Evolutionary conservation across 2,113 vertebrate species (phyloP), one percentile per base, ranked within the genome.

Genomic region (Lichenostomus cassidix): DNA sequence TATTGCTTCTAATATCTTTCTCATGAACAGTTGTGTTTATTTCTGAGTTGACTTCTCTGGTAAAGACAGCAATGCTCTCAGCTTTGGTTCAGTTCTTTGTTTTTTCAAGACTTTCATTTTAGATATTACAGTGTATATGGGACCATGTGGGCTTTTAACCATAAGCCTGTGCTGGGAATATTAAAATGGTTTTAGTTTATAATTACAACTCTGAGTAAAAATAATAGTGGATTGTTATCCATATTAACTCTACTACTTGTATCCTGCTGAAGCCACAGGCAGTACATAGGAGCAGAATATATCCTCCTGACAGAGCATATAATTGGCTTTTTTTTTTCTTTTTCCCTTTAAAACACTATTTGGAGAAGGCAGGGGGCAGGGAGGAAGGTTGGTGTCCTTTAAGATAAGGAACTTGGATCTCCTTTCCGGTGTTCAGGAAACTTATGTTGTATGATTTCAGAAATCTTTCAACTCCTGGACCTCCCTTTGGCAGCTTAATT

Each of bases 1-100:
- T 96, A 97, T 76, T 87, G 76, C 92, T 95, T 96, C 93, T 96
- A 95, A 96, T 97, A 95, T 96, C 93, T 97, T 96, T 96, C 86
- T 93, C 86, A 83, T 97, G 95, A 96, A 87, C 93, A 96, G 88
- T 95, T 88, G 49, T 96, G 88, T 95, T 96, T 97, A 95, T 94
- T 96, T 97, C 92, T 93, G 78, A 83, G 81, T 95, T 91, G 83
- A 76, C 77, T 95, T 96, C 69, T 78, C 79, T 87, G 69, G 53
- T 93, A 94, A 95, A 71, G 93, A 78, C 90, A 94, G 86, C 76
- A 93, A 17, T 65, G 46, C 1, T 65, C 86, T 86, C 87, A 90
- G 52, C 33, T 96, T 92, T 95, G 75, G 50, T 92, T 94, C 60
- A 71, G 31, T 71, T 91, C 83, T 93, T 96, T 96, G 85, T 87